phyloP scores from a whole-genome alignment of 2,888 invertebrate genomes.

The Drosophila robusta region DNA sequence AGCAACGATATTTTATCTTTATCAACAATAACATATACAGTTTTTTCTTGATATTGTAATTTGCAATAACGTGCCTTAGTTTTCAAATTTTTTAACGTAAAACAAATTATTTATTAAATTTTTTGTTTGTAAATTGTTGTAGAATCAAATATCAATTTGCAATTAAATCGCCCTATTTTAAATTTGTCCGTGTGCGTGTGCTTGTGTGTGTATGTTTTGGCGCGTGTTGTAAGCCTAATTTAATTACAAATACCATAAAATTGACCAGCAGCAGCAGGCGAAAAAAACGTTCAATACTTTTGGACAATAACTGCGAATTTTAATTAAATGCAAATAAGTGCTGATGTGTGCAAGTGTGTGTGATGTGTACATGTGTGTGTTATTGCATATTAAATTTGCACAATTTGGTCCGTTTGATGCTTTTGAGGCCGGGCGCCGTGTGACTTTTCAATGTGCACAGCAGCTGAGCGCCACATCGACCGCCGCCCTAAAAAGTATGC shows the following conservation, averaged over 20 bases:
- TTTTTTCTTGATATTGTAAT: background rate
- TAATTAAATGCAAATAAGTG: conserved; percentile 76
- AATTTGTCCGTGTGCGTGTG: conserved; percentile 1
- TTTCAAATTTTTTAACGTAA: background rate
- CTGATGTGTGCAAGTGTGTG: conserved; percentile 19
- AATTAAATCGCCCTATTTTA: conserved; percentile 62
- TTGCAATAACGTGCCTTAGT: background rate
- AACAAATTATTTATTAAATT: conserved; percentile 13
- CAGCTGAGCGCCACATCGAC: conserved; percentile 38
- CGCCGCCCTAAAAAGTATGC: conserved; percentile 55
- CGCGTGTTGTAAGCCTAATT: conserved; percentile 65
- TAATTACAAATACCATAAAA: conserved; percentile 72
- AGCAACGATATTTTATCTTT: too few relatives aligned
- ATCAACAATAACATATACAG: background rate
- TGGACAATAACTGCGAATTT: conserved; percentile 72
- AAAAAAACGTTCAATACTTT: conserved; percentile 56
- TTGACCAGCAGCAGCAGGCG: conserved; percentile 38
- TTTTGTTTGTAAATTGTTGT: conserved; percentile 27
- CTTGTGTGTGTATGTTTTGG: conserved; percentile 15
- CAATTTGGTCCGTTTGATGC: conserved; percentile 62
- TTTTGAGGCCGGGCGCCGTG: conserved; percentile 52
- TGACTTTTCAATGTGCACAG: conserved; percentile 65
- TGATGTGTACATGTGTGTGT: conserved; percentile 25
- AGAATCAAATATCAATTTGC: conserved; percentile 60
- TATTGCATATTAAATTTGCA: conserved; percentile 72